Base-by-base conservation (phyloP, 2,888 invertebrate species). In the Phyto melanocephala region DNA sequence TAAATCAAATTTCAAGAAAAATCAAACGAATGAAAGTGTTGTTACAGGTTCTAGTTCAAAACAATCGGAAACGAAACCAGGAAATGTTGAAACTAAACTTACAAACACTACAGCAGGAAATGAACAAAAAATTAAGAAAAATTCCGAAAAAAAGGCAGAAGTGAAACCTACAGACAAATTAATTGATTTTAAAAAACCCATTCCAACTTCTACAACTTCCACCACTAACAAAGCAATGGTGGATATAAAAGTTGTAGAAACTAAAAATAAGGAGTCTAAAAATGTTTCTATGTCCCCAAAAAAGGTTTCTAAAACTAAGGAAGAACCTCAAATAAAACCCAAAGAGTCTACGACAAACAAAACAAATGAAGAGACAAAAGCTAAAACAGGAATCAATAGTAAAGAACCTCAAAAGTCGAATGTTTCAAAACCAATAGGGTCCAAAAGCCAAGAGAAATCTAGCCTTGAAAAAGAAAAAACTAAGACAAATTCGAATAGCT, bases 41-140 rank as follows among this genome's bases (percentile, higher is more conserved):
- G 8, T 15, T 45, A 1, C 47, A 2, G 47, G 20, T 7, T 20
- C 20, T 8, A 2, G 11, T 8, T 4, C 45, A 4, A 15, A 45
- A 45, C 1, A 1, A 15, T 2, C 5, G 7, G 10, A 15, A 8
- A 20, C 10, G 10, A 47, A 47, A 47, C 11, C 8, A 20, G 20
- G 10, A 20, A 47, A 24, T 17, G 4, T 40, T 20, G 22, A 35
- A 20, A 22, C 13, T 5, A 45, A 56, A 75, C 4, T 15, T 3
- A 11, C 5, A 1, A 72, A 62, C n/a, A 1, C 22, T 0, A 13
- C 33, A 33, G 10, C 52, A 8, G 52, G 15, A 1, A 63, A 33
- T 52, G 22, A 11, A 0, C 20, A 74, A 54, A 74, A 74, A 52
- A 8, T 7, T 42, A 62, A 74, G 47, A 20, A 47, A 15, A 20